A percentile compares a stretch with the other conserved stretches of the same genome.
Evolutionary conservation across 2,797 vertebrate species (phyloP).

Genomic region (Synanceia verrucosa): DNA sequence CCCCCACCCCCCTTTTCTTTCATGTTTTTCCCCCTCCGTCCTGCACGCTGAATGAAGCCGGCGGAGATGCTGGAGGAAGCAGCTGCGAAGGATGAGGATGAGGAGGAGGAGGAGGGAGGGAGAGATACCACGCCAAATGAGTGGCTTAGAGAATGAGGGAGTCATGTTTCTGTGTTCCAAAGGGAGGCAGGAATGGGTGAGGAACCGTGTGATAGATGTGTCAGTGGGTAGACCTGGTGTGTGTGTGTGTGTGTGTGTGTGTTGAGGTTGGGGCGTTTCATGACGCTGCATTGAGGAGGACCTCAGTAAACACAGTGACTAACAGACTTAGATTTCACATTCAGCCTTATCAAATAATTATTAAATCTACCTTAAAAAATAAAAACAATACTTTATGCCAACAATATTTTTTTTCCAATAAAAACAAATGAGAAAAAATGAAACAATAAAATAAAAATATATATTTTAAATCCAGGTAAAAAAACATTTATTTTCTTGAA

Average conservation of each 20-base stretch:
- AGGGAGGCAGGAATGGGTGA: conserved; percentile 81
- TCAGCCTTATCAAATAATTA: no score
- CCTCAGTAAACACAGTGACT: neutral
- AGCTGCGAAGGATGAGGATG: conserved; percentile 69
- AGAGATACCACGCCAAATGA: conserved; percentile 84
- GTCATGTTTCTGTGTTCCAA: conserved; percentile 76
- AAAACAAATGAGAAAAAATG: no score
- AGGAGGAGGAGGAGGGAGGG: conserved; percentile 80
- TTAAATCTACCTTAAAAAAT: no score
- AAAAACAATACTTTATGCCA: no score
- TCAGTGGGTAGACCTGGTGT: conserved; percentile 52
- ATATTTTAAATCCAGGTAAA: no score
- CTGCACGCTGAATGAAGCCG: conserved; percentile 73
- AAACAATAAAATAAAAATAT: no score
- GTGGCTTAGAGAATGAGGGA: conserved; percentile 86
- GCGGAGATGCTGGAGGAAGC: conserved; percentile 81
- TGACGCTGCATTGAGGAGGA: conserved; percentile 53
- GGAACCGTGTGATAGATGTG: conserved; percentile 69
- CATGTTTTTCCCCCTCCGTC: conserved; percentile 55
- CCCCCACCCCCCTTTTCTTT: conserved; percentile 41
- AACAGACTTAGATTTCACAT: no score
- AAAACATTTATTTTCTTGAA: no score
- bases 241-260: conserved; percentile 21
- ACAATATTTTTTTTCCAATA: no score
- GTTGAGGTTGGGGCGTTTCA: conserved; percentile 56